Conservation (phyloP, 92 coral and sea anemone species). For the Paragorgia papillata region DNA sequence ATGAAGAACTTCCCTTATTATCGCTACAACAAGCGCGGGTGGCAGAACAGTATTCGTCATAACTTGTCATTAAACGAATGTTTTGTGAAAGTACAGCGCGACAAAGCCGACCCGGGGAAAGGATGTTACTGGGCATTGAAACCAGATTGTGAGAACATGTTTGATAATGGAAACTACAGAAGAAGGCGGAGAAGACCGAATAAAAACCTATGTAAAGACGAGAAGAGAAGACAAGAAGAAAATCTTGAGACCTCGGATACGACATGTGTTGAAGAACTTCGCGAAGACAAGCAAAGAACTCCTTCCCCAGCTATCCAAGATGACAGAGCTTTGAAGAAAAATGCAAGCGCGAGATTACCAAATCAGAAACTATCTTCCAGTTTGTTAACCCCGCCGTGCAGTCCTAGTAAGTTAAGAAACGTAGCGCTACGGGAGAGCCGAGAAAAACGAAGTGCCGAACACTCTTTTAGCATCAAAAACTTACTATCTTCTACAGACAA, state of each 20-base stretch:
- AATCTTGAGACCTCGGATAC: neutral
- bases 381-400: conserved; percentile 1
- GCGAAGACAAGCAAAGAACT: neutral
- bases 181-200: conserved; percentile 79
- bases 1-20: conserved; percentile 95
- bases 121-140: conserved; percentile 98
- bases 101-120: conserved; percentile 91
- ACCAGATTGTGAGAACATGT: conserved; percentile 92
- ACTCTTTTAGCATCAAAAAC: conserved; percentile 36
- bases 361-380: conserved; percentile 5
- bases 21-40: conserved; percentile 93
- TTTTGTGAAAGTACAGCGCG: conserved; percentile 92
- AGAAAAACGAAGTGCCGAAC: neutral
- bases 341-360: neutral
- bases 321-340: neutral
- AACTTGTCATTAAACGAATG: conserved; percentile 94
- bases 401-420: conserved; percentile 12
- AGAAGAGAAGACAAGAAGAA: neutral
- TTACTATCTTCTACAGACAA: neutral
- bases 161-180: conserved; percentile 96
- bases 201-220: conserved; percentile 24
- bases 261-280: neutral
- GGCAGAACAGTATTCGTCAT: conserved; percentile 99
- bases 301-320: neutral
- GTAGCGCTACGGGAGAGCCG: neutral